Evolutionary conservation across 2,888 invertebrate species (phyloP).

Genomic region (Synanthedon formicaeformis): DNA sequence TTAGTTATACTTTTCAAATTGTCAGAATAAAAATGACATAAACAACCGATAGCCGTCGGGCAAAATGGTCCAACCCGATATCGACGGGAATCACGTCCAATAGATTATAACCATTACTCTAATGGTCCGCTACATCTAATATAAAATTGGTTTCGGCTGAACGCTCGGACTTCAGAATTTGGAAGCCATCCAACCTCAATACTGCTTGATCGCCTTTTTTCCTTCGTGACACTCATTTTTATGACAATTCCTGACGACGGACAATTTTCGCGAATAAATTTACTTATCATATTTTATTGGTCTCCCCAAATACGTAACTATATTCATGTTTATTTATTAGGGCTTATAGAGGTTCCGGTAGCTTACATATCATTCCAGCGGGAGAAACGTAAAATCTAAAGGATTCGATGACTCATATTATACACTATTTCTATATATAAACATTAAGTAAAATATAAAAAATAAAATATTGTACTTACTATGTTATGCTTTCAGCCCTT

Average conservation of each 20-base stretch:
- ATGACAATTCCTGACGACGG: conserved; percentile 22
- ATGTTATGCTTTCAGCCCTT: background rate
- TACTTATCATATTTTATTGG: conserved; percentile 43
- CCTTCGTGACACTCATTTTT: conserved; percentile 22
- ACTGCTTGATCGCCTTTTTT: conserved; percentile 15
- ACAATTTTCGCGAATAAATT: conserved; percentile 33
- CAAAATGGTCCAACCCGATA: background rate
- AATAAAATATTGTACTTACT: background rate
- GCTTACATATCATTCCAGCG: background rate
- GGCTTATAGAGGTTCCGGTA: conserved; percentile 17
- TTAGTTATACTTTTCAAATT: background rate
- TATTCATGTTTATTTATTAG: conserved; percentile 50
- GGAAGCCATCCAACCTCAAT: conserved; percentile 15
- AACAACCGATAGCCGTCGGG: background rate
- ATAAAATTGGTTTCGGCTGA: conserved; percentile 30
- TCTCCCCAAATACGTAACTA: conserved; percentile 10
- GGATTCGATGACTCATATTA: conserved; percentile 15
- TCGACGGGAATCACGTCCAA: conserved; percentile 13
- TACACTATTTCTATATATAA: conserved; percentile 5
- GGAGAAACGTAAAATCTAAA: too few species aligned
- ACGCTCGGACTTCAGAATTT: conserved; percentile 9
- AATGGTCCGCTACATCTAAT: conserved; percentile 21
- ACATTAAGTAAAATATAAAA: conserved; percentile 9
- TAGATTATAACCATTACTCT: conserved; percentile 21
- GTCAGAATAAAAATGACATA: background rate